These are phyloP conservation scores for Trichogramma dendrolimi DNA, from an alignment of 2,888 invertebrate genomes.

Conservation along the genomic window DNA sequence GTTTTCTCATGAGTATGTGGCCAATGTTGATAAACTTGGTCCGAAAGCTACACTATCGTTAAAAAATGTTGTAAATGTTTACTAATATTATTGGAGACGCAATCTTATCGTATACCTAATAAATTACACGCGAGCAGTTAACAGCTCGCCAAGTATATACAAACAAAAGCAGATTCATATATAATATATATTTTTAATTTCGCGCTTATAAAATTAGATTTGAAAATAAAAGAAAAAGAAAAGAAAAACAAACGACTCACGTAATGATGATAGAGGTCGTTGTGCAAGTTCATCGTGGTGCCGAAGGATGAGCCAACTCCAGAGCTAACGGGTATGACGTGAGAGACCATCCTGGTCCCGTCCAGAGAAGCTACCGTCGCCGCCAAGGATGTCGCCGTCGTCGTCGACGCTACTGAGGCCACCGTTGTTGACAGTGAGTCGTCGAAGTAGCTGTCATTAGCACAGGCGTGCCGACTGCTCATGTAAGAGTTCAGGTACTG, in stretches of 20 bases:
- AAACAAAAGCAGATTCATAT: constrained; percentile 14
- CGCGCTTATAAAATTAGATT: too few relatives aligned
- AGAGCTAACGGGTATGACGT: constrained; percentile 21
- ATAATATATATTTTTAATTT: too few relatives aligned
- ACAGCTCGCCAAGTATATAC: constrained; percentile 1
- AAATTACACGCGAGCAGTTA: constrained; percentile 5
- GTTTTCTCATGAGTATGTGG: constrained; percentile 17
- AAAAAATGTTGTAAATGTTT: constrained; percentile 25
- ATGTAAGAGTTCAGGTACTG: constrained; percentile 14
- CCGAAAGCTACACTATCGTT: constrained; percentile 15
- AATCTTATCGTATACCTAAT: constrained; percentile 21
- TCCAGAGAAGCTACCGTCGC: constrained; percentile 11
- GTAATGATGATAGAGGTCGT: constrained; percentile 24
- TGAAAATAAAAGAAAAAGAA: too few relatives aligned
- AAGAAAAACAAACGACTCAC: constrained; percentile 5
- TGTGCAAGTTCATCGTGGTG: constrained; percentile 19
- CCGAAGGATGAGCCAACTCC: constrained; percentile 24
- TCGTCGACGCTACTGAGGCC: too few relatives aligned
- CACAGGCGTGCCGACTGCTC: constrained; percentile 14
- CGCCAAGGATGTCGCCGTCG: background rate
- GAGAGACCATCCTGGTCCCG: constrained; percentile 23
- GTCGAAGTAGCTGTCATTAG: too few relatives aligned
- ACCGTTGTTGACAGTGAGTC: background rate
- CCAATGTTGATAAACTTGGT: constrained; percentile 16
- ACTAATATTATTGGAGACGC: constrained; percentile 20